Base-by-base conservation (phyloP, 2,888 invertebrate genomes). In the Cephus pulcher region DNA sequence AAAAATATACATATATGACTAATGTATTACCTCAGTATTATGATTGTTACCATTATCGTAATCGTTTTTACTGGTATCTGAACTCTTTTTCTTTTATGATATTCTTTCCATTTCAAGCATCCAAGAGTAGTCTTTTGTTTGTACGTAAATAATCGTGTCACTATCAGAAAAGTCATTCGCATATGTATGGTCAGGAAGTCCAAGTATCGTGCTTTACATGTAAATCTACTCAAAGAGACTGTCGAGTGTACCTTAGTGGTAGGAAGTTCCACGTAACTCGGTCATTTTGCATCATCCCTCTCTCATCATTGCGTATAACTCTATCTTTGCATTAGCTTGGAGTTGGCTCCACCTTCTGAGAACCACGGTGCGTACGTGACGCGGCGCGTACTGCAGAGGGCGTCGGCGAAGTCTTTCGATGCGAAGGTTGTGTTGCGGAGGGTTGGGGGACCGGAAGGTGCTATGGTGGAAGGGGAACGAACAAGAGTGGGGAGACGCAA, bases 351-450 rank as follows among this genome's bases (percentile, higher is more conserved):
- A 15, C 76, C 71, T 30, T 33, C 76, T 82, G 84, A 84, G 80
- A 76, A 80, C 79, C 80, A 75, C 80, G 79, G 75, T 82, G 82
- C 84, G 85, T 89, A 89, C 88, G 90, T 89, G 89, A 88, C 87
- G 79, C 76, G 84, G 75, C 80, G 84, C 82, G 81, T 76, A 83
- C 85, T 84, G 82, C 84, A 83, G 82, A 81, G 81, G 89, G 88
- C 89, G 89, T 88, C 83, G 85, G 80, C 87, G 79, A 82, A 80
- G 83, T 84, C 84, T 82, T 78, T 83, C 82, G 86, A 85, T 85
- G 76, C 77, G 33, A 69, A 23, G 73, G 40, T 70, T 68, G 79
- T 30, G 79, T 30, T 15, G 37, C 68, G 1, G 37, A 73, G 35
- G 33, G 76, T 30, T 70, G 78, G 76, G 76, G 73, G 71, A 70